Base-by-base conservation (phyloP, 2,888 invertebrate genomes). In the Helleia helle region DNA sequence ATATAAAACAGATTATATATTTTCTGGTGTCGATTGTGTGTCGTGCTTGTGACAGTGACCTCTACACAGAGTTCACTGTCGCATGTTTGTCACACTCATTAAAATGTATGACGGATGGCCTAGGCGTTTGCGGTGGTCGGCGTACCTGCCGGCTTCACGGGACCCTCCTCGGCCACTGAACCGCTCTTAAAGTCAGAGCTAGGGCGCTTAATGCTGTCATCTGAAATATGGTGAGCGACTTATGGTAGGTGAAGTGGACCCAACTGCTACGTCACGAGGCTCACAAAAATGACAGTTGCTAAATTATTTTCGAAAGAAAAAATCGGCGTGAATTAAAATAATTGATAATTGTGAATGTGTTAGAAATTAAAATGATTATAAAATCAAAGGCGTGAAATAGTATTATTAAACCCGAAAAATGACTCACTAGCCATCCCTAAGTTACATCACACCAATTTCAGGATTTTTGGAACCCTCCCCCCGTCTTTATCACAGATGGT, bases 111-210 rank as follows among this genome's bases (percentile, higher is more conserved):
- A 70, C 62, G 73, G 74, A 71, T 74, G 75, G 61, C 64, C 72
- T 80, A 80, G 76, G 79, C 79, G 66, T 65, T 71, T 68, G 74
- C 72, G 55, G 66, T 64, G 66, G 58, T 61, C 69, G 74, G 72
- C 79, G 74, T 79, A 79, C 83, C 84, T 84, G 72, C 72, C 62
- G 66, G 69, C 77, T 75, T 77, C 72, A 65, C 55, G 65, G 65
- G 62, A 51, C 64, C 67, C 56, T 81, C 85, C 59, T 84, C 86
- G 56, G 75, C 79, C 67, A 81, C 72, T 62, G 81, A 84, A 57
- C 72, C 70, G 62, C 90, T 91, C 81, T 93, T 93, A 66, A 93
- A 91, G 87, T 94, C 94, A 86, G 94, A 94, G 86, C 93, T 93
- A 71, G 94, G 93, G 83, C 94, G 90, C 77, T 91, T 92, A 72